A percentile compares a stretch with the other conserved stretches of the same genome.
These are phyloP conservation scores for Hippocampus comes DNA, from an alignment of 2,113 vertebrate species.

Conservation along the genomic window DNA sequence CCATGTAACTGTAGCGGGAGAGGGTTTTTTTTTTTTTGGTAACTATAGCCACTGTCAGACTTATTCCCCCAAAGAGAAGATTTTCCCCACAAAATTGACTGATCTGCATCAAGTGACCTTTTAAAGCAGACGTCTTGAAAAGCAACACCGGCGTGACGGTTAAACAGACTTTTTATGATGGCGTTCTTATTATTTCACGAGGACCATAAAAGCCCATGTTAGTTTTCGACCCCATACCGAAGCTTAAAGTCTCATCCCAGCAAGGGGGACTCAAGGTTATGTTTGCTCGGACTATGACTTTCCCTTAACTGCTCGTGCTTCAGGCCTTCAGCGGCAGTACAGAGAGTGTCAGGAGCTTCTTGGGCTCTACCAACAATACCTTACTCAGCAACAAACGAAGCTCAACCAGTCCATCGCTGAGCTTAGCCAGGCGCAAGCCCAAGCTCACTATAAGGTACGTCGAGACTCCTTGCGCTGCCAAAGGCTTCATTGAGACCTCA, in stretches of 20 bases:
- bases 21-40: conserved; percentile 42
- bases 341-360: conserved; percentile 93
- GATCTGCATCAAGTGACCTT: conserved; percentile 5
- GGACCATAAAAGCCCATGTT: neutral
- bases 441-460: conserved; percentile 75
- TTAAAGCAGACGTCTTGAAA: neutral
- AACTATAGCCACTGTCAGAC: conserved; percentile 20
- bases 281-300: conserved; percentile 10
- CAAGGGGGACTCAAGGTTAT: neutral
- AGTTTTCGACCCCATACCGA: conserved; percentile 4
- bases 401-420: conserved; percentile 83
- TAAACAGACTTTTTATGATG: neutral
- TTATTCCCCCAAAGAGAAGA: conserved; percentile 1
- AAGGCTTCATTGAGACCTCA: conserved; percentile 5
- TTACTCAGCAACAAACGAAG: conserved; percentile 89
- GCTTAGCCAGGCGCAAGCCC: conserved; percentile 70
- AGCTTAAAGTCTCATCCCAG: neutral
- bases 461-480: neutral
- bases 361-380: conserved; percentile 92
- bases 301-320: conserved; percentile 76
- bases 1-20: neutral
- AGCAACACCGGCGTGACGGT: neutral
- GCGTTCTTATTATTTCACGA: neutral
- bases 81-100: conserved; percentile 11
- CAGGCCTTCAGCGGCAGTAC: conserved; percentile 92